phyloP scores from a whole-genome alignment of 2,888 invertebrate species.

The Eilema sororculum region DNA sequence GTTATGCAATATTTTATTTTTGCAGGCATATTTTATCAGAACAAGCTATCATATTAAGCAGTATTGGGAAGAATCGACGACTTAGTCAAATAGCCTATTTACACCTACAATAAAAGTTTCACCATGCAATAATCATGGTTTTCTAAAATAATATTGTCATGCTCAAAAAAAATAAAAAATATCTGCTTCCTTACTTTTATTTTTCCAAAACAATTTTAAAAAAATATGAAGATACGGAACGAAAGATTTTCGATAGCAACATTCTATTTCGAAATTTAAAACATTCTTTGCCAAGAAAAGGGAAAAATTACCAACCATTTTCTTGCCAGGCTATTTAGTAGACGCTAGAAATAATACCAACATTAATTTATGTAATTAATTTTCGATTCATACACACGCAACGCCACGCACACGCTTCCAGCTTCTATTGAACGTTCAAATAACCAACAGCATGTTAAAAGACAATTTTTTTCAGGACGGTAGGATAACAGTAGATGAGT shows the following conservation, averaged over 20 bases:
- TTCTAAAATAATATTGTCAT: not conserved
- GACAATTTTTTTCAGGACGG: slow-evolving; percentile 89
- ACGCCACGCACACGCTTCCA: slow-evolving; percentile 65
- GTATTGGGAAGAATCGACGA: too few relatives aligned
- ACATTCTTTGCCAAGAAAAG: not conserved
- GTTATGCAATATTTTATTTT: too few relatives aligned
- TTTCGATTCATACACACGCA: slow-evolving; percentile 54
- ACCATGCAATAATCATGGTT: not conserved
- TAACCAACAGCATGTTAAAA: slow-evolving; percentile 35
- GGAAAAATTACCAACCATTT: not conserved
- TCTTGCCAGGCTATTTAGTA: slow-evolving; percentile 7
- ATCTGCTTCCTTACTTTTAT: too few relatives aligned
- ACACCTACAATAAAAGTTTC: too few relatives aligned
- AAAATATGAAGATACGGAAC: not conserved
- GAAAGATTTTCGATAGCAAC: not conserved
- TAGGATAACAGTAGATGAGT: slow-evolving; percentile 92
- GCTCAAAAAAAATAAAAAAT: too few relatives aligned
- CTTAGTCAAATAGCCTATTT: too few relatives aligned
- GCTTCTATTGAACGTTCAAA: slow-evolving; percentile 48
- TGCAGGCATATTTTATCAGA: too few relatives aligned
- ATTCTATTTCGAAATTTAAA: not conserved
- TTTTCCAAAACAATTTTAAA: not conserved
- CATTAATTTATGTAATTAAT: slow-evolving; percentile 37
- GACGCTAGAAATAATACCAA: slow-evolving; percentile 19
- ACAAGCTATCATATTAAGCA: too few relatives aligned